Conservation (phyloP, 2,797 vertebrate species). For the Notoglanidium macrostoma region DNA sequence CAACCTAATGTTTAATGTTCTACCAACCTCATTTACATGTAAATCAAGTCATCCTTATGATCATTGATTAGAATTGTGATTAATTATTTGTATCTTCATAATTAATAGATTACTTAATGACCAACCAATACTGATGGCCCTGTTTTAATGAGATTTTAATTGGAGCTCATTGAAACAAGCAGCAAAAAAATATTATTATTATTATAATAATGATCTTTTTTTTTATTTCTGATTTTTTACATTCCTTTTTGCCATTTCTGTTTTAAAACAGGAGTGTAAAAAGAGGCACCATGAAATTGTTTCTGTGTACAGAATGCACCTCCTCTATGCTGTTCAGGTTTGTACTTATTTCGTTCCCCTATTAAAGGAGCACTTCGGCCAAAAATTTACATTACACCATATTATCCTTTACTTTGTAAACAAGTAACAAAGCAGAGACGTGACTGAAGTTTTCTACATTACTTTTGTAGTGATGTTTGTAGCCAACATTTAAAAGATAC, state of each 20-base stretch:
- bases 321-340: slow-evolving; percentile 98
- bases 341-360: slow-evolving; percentile 10
- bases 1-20: not conserved
- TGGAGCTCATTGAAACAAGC: not conserved
- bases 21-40: not conserved
- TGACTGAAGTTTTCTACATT: not conserved
- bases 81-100: not conserved
- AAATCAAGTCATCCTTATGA: not conserved
- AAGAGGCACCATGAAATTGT: slow-evolving; percentile 94
- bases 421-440: not conserved
- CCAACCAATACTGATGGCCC: not conserved
- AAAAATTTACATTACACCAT: not conserved
- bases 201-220: not conserved
- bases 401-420: not conserved
- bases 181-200: not conserved
- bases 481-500: not conserved
- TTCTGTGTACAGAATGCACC: slow-evolving; percentile 97
- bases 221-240: not conserved
- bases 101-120: not conserved
- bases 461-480: not conserved
- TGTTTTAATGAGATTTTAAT: not conserved
- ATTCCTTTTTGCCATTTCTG: not conserved
- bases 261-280: slow-evolving; percentile 84
- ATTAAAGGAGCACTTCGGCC: not conserved
- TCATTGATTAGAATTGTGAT: not conserved